A percentile compares a stretch with the other conserved stretches of the same genome.
phyloP scores from a whole-genome alignment of 1,140 invertebrate species.

The Drosophila nigrodunni region DNA sequence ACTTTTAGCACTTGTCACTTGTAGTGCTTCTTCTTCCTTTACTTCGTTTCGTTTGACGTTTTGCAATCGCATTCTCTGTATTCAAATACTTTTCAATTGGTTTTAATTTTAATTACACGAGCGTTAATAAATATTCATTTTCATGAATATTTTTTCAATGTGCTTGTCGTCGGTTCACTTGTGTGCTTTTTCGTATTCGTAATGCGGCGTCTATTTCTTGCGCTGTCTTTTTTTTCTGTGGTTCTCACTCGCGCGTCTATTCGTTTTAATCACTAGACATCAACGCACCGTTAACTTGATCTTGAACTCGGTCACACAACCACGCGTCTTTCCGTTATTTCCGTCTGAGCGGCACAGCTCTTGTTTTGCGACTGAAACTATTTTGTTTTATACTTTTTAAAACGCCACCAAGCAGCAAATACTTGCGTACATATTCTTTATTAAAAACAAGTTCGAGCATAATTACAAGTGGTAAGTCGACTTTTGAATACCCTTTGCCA shows the following conservation, averaged over 20 bases:
- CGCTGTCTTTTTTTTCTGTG: slow-evolving; percentile 3
- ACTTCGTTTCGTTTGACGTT: slow-evolving; percentile 29
- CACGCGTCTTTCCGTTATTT: slow-evolving; percentile 26
- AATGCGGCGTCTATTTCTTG: slow-evolving; percentile 51
- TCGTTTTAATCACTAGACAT: slow-evolving; percentile 35
- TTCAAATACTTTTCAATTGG: slow-evolving; percentile 61
- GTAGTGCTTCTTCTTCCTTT: slow-evolving; percentile 42
- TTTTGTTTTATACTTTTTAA: slow-evolving; percentile 42
- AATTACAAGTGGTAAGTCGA: background rate
- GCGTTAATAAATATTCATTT: slow-evolving; percentile 51
- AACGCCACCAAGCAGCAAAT: slow-evolving; percentile 61
- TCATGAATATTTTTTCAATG: slow-evolving; percentile 41
- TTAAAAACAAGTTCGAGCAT: slow-evolving; percentile 43
- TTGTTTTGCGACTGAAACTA: slow-evolving; percentile 66
- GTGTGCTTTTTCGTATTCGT: slow-evolving; percentile 15
- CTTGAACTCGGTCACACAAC: slow-evolving; percentile 50
- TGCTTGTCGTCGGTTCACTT: background rate
- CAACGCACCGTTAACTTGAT: slow-evolving; percentile 73
- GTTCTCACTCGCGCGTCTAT: slow-evolving; percentile 55
- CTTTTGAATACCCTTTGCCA: slow-evolving; percentile 30
- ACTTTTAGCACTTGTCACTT: slow-evolving; percentile 39
- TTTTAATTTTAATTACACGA: slow-evolving; percentile 54
- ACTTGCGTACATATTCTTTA: slow-evolving; percentile 58
- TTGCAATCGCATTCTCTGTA: slow-evolving; percentile 35
- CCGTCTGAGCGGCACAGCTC: slow-evolving; percentile 43